Evolutionary conservation across 1,140 invertebrate species (phyloP), one percentile per base, ranked within the genome.

Genomic region (Dendrolimus punctatus): DNA sequence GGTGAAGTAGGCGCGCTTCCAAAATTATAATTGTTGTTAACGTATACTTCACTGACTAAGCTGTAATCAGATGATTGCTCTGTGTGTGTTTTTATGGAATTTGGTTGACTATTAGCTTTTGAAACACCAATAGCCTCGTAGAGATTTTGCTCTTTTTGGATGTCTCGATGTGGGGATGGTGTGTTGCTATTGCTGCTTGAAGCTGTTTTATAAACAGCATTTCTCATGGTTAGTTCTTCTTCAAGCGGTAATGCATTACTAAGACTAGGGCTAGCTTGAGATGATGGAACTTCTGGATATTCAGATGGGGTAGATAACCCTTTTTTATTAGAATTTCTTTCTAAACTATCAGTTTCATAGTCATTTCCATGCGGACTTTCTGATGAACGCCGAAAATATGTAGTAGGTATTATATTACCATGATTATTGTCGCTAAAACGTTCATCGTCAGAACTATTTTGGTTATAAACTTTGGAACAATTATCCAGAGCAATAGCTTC

Each of bases 291-390:
- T 46, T 91, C 90, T 40, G 76, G 80, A 66, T 90, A 92, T 10
- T 93, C 91, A 0, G 90, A 90, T 0, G 92, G 91, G 6, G 89
- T 91, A 5, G 88, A 88, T 6, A 87, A 88, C n/a, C 85, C 86
- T 65, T 88, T 89, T 51, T 86, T 88, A 44, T 71, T 65, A 43
- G 71, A 79, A 53, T 88, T 90, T 60, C 92, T 89, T 79, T 95
- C 94, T 49, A 95, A 80, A 76, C 94, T 95, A 60, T 95, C 94
- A 1, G 92, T 91, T 67, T 95, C 94, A 62, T 94, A 95, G 53
- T 93, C 91, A 48, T 90, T 82, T 8, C 83, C 85, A 52, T 63
- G 60, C 41, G 73, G 71, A 60, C 68, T 82, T 8, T 80, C 78
- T 10, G 73, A 64, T 59, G 55, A 68, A 39, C 68, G 48, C 62